These are phyloP conservation scores for Columbina picui DNA, from an alignment of 2,113 vertebrate species.

Conservation along the genomic window DNA sequence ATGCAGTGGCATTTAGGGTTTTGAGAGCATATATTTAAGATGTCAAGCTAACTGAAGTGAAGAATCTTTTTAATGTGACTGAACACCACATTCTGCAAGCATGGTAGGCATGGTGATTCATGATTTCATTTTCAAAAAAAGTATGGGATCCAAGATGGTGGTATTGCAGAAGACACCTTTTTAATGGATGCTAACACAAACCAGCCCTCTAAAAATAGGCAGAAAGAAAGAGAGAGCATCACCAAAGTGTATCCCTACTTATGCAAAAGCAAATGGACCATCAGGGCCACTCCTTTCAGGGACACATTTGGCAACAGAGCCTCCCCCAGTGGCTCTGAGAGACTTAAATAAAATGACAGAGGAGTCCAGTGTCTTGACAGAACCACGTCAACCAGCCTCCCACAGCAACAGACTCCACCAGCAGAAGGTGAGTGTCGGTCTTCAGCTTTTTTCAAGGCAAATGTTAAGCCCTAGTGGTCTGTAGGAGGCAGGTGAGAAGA, in stretches of 20 bases:
- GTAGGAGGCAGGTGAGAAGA: conserved; percentile 5
- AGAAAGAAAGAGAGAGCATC: not conserved
- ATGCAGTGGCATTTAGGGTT: conserved; percentile 20
- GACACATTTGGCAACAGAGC: not conserved
- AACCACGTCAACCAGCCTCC: not conserved
- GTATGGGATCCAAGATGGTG: not conserved
- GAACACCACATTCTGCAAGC: conserved; percentile 14
- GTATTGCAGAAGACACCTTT: not conserved
- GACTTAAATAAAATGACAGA: not conserved
- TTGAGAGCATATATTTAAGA: not conserved
- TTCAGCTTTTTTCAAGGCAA: not conserved
- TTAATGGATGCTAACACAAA: not conserved
- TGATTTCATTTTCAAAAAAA: not conserved
- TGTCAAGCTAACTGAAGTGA: conserved; percentile 25
- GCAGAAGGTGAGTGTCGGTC: not conserved
- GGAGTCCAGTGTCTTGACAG: accelerated
- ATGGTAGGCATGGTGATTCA: conserved; percentile 11
- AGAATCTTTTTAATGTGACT: not conserved
- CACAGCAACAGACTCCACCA: not conserved
- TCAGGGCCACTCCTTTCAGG: not conserved
- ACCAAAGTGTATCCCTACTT: not conserved
- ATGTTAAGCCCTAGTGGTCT: not conserved
- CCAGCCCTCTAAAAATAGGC: not conserved
- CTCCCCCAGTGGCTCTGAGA: accelerated
- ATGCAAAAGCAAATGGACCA: not conserved